Conservation (phyloP, 2,797 vertebrate species). For the Chloroceryle inda region DNA sequence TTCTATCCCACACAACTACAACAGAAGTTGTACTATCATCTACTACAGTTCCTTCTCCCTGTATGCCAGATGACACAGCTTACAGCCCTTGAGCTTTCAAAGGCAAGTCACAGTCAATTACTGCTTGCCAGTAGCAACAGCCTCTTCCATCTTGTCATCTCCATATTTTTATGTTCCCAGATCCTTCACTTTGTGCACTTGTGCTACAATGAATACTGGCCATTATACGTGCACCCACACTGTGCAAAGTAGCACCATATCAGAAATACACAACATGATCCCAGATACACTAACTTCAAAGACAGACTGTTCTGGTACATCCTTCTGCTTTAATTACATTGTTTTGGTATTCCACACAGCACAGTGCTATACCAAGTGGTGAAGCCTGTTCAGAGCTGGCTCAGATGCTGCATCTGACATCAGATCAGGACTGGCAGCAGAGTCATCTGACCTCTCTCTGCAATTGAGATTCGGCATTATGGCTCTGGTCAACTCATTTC, state of each 20-base stretch:
- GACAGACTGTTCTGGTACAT: conserved; percentile 52
- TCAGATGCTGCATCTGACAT: not conserved
- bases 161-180: not conserved
- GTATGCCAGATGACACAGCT: not conserved
- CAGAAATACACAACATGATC: not conserved
- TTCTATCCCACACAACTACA: not conserved
- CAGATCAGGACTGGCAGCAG: not conserved
- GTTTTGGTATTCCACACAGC: conserved; percentile 42
- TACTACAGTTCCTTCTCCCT: not conserved
- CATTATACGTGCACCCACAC: not conserved
- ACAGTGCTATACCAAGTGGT: not conserved
- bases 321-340: conserved; percentile 53
- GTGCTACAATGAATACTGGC: not conserved
- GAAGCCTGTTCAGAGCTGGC: conserved; percentile 30
- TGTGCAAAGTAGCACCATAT: not conserved
- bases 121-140: not conserved
- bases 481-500: not conserved
- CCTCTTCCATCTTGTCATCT: not conserved
- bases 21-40: not conserved
- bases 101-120: not conserved
- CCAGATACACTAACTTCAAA: conserved; percentile 8
- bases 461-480: not conserved
- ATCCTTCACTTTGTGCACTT: not conserved
- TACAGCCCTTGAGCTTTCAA: not conserved
- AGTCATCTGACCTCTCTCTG: not conserved